Evolutionary conservation across 2,113 vertebrate species (phyloP).

Genomic region (Spea multiplicata): DNA sequence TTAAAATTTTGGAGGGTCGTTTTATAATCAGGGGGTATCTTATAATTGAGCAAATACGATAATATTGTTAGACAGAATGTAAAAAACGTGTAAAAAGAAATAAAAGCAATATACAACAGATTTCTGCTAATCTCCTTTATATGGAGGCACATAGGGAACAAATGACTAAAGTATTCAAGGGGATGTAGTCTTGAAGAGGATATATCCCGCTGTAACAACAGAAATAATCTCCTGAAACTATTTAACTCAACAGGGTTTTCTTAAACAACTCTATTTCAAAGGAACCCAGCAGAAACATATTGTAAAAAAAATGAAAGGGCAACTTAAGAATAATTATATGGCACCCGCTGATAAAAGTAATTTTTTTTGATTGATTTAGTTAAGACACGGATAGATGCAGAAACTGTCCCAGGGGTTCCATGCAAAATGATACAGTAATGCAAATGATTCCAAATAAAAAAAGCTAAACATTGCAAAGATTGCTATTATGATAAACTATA

Average conservation of each 20-base stretch:
- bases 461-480: constrained; percentile 18
- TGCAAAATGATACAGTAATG: constrained; percentile 34
- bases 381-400: constrained; percentile 27
- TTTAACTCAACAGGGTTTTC: constrained; percentile 47
- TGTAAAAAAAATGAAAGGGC: constrained; percentile 14
- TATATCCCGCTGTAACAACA: constrained; percentile 46
- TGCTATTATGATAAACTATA: constrained; percentile 11
- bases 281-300: constrained; percentile 36
- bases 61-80: too few species aligned
- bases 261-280: constrained; percentile 46
- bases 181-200: constrained; percentile 36
- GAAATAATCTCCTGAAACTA: constrained; percentile 45
- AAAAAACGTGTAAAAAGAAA: constrained; percentile 11
- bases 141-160: constrained; percentile 24
- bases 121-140: constrained; percentile 44
- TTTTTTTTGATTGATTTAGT: constrained; percentile 37
- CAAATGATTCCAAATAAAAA: constrained; percentile 20
- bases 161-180: constrained; percentile 31
- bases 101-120: neutral
- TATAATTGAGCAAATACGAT: too few species aligned
- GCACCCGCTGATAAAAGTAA: constrained; percentile 41
- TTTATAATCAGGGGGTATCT: too few species aligned
- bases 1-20: too few species aligned
- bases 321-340: constrained; percentile 33
- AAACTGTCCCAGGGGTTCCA: constrained; percentile 37